These are phyloP conservation scores for Limnephilus rhombicus DNA, from an alignment of 2,888 invertebrate species.

Conservation along the genomic window DNA sequence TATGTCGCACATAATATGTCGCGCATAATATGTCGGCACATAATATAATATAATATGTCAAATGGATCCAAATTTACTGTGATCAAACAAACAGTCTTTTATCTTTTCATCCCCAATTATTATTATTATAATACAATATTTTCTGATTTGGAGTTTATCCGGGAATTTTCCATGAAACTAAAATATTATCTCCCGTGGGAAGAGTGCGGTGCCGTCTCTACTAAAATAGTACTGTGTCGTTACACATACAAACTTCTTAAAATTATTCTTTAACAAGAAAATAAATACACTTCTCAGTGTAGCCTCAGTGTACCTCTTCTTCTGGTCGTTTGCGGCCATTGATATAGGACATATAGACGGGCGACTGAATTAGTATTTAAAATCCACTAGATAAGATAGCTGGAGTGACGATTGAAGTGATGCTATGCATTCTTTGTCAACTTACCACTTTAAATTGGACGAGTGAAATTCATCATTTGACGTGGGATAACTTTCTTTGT, in stretches of 20 bases:
- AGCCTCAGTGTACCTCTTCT: not conserved
- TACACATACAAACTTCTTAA: constrained; percentile 16
- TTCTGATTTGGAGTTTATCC: not conserved
- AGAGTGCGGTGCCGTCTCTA: not conserved
- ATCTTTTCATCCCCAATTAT: not conserved
- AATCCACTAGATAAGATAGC: not conserved
- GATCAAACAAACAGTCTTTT: constrained; percentile 26
- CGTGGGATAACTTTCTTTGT: not conserved
- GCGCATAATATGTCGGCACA: not conserved
- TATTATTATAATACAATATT: constrained; percentile 1
- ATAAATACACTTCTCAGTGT: constrained; percentile 12
- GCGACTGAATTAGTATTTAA: too few relatives aligned
- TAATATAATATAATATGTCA: not conserved
- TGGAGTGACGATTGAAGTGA: not conserved
- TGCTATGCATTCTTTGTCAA: not conserved
- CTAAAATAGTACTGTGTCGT: not conserved
- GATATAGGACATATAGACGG: not conserved
- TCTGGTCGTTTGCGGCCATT: not conserved
- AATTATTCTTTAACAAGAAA: constrained; percentile 19
- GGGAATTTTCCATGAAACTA: not conserved
- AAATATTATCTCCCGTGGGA: not conserved
- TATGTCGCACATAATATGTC: too few relatives aligned
- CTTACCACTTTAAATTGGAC: not conserved
- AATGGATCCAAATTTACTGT: not conserved
- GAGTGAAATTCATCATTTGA: not conserved